These are phyloP conservation scores for Cylindroiulus punctatus DNA, from an alignment of 2,888 invertebrate species.

Conservation along the genomic window DNA sequence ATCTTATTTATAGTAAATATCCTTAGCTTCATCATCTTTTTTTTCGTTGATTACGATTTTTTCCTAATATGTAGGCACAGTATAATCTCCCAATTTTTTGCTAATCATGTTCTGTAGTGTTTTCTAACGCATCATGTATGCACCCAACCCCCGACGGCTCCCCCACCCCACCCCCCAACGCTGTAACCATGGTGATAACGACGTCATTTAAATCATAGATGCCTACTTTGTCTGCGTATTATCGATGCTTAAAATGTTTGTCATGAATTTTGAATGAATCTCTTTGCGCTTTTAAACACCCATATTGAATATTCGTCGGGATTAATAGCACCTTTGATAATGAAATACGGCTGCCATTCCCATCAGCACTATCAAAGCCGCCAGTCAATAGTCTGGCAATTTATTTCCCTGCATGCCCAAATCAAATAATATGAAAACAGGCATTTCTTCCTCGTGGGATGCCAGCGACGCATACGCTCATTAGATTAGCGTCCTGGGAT, in stretches of 20 bases:
- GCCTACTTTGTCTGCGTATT: not conserved
- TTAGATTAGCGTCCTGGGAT: not conserved
- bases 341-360: slow-evolving; percentile 1
- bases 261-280: slow-evolving; percentile 1
- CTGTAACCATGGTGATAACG: not conserved
- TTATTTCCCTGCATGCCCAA: not conserved
- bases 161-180: not conserved
- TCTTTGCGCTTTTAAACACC: not conserved
- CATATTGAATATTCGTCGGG: slow-evolving; percentile 1
- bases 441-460: not conserved
- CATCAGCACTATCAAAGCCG: not conserved
- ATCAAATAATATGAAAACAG: not conserved
- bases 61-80: not conserved
- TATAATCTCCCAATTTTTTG: not conserved
- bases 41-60: not conserved
- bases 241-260: slow-evolving; percentile 1
- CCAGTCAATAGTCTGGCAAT: not conserved
- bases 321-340: slow-evolving; percentile 1
- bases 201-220: not conserved
- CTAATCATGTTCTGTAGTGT: not conserved
- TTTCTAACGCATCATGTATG: not conserved
- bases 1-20: no score
- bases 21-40: not conserved
- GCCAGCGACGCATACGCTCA: not conserved
- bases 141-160: no score